phyloP scores from a whole-genome alignment of 2,113 vertebrate species.

The Patagioenas fasciata region DNA sequence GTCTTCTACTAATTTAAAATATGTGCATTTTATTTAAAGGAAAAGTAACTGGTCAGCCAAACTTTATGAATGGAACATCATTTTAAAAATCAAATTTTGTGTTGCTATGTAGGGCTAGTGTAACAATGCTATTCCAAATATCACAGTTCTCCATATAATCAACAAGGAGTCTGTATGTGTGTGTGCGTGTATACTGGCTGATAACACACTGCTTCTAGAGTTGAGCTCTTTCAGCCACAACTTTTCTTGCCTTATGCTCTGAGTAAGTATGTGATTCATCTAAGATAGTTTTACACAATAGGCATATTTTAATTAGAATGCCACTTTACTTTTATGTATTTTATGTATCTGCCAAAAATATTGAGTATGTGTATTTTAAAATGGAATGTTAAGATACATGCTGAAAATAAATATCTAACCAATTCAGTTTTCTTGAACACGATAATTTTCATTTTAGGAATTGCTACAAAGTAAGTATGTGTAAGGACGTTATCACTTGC shows the following conservation, averaged over 20 bases:
- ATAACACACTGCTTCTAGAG: neutral
- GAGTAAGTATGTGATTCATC: neutral
- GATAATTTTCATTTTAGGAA: neutral
- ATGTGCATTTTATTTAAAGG: neutral
- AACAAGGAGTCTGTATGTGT: neutral
- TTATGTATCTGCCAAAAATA: neutral
- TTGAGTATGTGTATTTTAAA: neutral
- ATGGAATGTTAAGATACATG: neutral
- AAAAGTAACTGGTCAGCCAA: neutral
- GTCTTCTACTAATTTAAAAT: neutral
- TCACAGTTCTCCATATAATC: neutral
- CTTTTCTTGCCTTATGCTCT: neutral
- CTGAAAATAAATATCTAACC: neutral
- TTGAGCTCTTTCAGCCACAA: neutral
- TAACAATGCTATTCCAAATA: neutral
- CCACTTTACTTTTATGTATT: neutral
- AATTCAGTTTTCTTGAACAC: neutral
- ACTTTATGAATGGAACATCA: neutral
- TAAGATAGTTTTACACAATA: neutral
- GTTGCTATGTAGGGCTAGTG: neutral
- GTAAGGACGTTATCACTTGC: neutral
- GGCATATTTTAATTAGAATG: neutral
- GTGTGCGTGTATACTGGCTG: neutral
- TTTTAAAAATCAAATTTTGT: slow-evolving; percentile 17
- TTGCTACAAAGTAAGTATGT: neutral